Conservation (phyloP, 2,888 invertebrate genomes). For the Agrotis ipsilon region DNA sequence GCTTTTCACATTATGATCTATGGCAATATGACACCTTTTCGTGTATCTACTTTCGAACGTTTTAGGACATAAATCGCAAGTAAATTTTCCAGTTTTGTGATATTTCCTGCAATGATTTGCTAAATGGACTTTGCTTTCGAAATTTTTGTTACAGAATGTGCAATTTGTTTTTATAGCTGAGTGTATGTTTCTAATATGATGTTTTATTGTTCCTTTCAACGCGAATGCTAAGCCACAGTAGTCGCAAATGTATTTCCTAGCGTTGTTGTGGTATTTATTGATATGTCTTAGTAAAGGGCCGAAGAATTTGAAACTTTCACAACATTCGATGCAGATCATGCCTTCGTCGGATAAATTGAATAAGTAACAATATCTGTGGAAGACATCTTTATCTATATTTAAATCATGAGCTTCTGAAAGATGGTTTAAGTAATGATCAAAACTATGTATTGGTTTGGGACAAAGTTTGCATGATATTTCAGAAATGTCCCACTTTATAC, state of each 20-base stretch:
- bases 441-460: slow-evolving; percentile 54
- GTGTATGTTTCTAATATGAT: slow-evolving; percentile 69
- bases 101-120: slow-evolving; percentile 41
- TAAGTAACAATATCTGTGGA: slow-evolving; percentile 59
- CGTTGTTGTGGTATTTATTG: slow-evolving; percentile 70
- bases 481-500: slow-evolving; percentile 76
- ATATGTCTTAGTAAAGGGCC: slow-evolving; percentile 72
- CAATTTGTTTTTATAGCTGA: slow-evolving; percentile 37
- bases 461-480: slow-evolving; percentile 75
- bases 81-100: slow-evolving; percentile 44
- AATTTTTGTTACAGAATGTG: slow-evolving; percentile 42
- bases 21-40: slow-evolving; percentile 23
- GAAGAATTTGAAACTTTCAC: slow-evolving; percentile 71
- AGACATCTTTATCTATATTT: slow-evolving; percentile 58
- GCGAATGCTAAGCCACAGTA: slow-evolving; percentile 73
- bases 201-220: slow-evolving; percentile 68
- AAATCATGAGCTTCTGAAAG: slow-evolving; percentile 61
- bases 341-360: slow-evolving; percentile 72
- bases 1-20: slow-evolving; percentile 32
- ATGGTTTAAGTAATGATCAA: slow-evolving; percentile 70
- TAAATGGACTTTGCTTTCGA: slow-evolving; percentile 27
- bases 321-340: slow-evolving; percentile 72
- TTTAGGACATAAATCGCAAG: slow-evolving; percentile 48
- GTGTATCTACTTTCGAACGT: slow-evolving; percentile 36
- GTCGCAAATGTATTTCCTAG: slow-evolving; percentile 71